These are phyloP conservation scores for Epinephelus malabaricus DNA, from an alignment of 2,797 vertebrate genomes.

Conservation along the genomic window DNA sequence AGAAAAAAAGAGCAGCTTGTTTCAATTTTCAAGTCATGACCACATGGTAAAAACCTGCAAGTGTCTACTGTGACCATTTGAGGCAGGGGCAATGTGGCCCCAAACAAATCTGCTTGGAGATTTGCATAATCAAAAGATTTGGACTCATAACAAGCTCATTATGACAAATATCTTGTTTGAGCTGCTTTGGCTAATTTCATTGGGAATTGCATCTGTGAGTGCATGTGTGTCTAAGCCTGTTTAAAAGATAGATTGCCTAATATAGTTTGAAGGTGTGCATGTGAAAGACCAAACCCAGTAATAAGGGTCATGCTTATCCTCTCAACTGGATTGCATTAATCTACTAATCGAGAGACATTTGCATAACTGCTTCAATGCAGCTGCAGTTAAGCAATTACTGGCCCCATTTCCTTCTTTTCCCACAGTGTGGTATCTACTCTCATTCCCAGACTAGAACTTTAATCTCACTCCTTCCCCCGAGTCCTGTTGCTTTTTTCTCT, in stretches of 20 bases:
- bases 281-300: constrained; percentile 59
- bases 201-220: constrained; percentile 30
- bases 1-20: constrained; percentile 24
- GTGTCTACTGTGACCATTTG: constrained; percentile 1
- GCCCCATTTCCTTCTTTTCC: constrained; percentile 57
- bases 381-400: constrained; percentile 73
- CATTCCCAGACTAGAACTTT: constrained; percentile 51
- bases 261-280: constrained; percentile 54
- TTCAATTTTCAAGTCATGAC: constrained; percentile 50
- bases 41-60: constrained; percentile 20
- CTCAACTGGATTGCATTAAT: constrained; percentile 79
- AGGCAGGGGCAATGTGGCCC: constrained; percentile 2
- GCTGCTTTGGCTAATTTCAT: constrained; percentile 56
- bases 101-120: constrained; percentile 45
- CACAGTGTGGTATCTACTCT: constrained; percentile 45
- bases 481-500: constrained; percentile 32
- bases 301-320: constrained; percentile 65
- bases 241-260: constrained; percentile 56
- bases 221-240: constrained; percentile 44
- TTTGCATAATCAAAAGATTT: constrained; percentile 69
- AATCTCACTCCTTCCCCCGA: constrained; percentile 33
- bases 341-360: constrained; percentile 77
- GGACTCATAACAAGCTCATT: constrained; percentile 62
- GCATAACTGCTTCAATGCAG: constrained; percentile 75
- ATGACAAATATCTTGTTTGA: constrained; percentile 58